Evolutionary conservation across 2,888 invertebrate species (phyloP), one percentile per base, ranked within the genome.

Genomic region (Lasioglossum lativentre): DNA sequence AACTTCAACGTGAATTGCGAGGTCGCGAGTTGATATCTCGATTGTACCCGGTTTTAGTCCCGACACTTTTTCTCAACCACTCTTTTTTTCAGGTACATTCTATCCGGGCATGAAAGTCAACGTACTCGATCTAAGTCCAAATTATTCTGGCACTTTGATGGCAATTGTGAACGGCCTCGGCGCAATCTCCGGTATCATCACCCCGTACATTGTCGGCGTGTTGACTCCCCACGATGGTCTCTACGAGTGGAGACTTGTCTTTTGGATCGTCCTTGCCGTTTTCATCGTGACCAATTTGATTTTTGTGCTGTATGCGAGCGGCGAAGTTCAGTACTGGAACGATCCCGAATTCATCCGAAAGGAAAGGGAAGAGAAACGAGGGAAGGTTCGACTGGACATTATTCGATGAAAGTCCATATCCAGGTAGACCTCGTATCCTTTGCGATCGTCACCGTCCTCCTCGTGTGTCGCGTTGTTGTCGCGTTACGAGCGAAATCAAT

Each of bases 251-350:
- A 96, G 97, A 38, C 92, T 96, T 0, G 98, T 98, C 0, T 98
- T 98, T 94, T 98, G 98, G 97, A 97, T 98, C 56, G 97, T 98
- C 68, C 96, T 97, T 12, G 97, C 93, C 0, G 96, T 98, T 4
- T 96, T 98, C 85, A 94, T 96, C 0, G 84, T 96, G 0, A 97
- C 98, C 2, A 97, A 97, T 92, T 63, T 97, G 0, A 92, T 98
- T 14, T 98, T 97, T 94, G 91, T 97, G 4, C 77, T 97, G 6
- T 97, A 96, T 93, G 98, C 97, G 0, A 97, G 97, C 87, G 98
- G 97, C 0, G 97, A 98, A 68, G 96, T 97, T 56, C 97, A 97
- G 86, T 96, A 96, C 93, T 98, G 98, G 97, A 97, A 98, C 91
- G 96, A 97, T 86, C 96, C 96, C 0, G 94, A 96, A 4, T 94